phyloP scores from a whole-genome alignment of 2,888 invertebrate species.

The Pherbina coryleti region DNA sequence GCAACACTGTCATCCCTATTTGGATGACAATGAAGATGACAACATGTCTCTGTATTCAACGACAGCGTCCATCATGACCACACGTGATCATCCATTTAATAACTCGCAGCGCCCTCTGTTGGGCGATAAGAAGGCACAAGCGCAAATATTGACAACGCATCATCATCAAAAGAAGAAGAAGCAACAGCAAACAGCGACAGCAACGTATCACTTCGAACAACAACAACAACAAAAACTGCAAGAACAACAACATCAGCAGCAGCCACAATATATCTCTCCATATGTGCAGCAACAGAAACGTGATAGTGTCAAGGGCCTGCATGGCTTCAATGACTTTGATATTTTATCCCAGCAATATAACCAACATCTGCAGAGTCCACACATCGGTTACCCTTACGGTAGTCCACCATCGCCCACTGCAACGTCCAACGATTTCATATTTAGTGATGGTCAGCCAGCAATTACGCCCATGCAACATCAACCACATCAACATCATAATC shows the following conservation, averaged over 20 bases:
- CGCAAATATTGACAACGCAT: constrained; percentile 31
- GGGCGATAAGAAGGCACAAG: constrained; percentile 59
- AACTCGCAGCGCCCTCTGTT: constrained; percentile 66
- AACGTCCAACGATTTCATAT: constrained; percentile 63
- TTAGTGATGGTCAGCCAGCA: constrained; percentile 50
- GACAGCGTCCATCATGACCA: constrained; percentile 61
- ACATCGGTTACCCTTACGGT: constrained; percentile 68
- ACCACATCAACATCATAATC: constrained; percentile 45
- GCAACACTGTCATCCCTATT: constrained; percentile 52
- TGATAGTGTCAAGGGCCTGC: constrained; percentile 64
- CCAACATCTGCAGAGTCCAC: constrained; percentile 64
- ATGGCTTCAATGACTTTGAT: constrained; percentile 68
- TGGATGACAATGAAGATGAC: constrained; percentile 56
- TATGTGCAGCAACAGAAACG: constrained; percentile 64
- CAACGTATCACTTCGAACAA: constrained; percentile 43
- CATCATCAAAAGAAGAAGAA: constrained; percentile 38
- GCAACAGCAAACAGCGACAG: constrained; percentile 42
- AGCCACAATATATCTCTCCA: constrained; percentile 57
- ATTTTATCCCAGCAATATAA: constrained; percentile 67
- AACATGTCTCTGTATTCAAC: constrained; percentile 56
- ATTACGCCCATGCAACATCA: constrained; percentile 33
- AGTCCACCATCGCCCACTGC: constrained; percentile 68
- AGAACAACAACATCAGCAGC: constrained; percentile 41
- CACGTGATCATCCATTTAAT: constrained; percentile 67
- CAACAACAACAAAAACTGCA: constrained; percentile 48